Conservation (phyloP, 1,140 invertebrate genomes). For the Teleopsis dalmanni region DNA sequence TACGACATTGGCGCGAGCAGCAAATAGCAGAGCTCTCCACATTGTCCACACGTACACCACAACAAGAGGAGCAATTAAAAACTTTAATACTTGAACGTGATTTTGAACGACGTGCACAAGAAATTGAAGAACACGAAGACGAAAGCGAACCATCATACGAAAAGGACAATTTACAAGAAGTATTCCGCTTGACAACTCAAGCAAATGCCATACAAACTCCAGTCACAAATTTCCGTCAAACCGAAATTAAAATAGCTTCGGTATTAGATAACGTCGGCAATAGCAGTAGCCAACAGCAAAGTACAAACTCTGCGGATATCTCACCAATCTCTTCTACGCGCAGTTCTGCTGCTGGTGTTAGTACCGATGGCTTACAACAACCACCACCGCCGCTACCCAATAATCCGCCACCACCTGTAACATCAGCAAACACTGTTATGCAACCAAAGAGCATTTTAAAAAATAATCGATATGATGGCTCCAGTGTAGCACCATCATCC, state of each 20-base stretch:
- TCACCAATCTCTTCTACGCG: conserved; percentile 10
- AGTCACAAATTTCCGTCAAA: conserved; percentile 35
- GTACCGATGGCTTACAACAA: background rate
- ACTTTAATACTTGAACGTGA: conserved; percentile 78
- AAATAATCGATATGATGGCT: conserved; percentile 37
- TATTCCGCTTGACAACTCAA: conserved; percentile 29
- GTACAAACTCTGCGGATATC: background rate
- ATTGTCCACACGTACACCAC: conserved; percentile 59
- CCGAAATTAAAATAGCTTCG: conserved; percentile 35
- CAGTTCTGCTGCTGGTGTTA: conserved; percentile 3
- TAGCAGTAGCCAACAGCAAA: background rate
- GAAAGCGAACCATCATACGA: conserved; percentile 57
- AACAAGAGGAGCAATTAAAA: conserved; percentile 79
- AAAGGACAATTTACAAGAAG: conserved; percentile 44
- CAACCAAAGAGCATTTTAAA: conserved; percentile 44
- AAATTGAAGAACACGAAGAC: conserved; percentile 66
- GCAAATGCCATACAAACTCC: conserved; percentile 38
- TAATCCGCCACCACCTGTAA: conserved; percentile 7
- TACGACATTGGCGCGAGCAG: conserved; percentile 65
- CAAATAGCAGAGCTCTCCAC: conserved; percentile 70
- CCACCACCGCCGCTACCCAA: conserved; percentile 7
- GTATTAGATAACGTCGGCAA: conserved; percentile 24
- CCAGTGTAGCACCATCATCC: conserved; percentile 32
- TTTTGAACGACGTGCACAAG: conserved; percentile 78
- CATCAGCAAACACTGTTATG: conserved; percentile 14